Percentiles rank a stretch among this genome's conserved stretches.
These are phyloP conservation scores for Ploceus nigricollis DNA, from an alignment of 2,113 vertebrate species.

Conservation along the genomic window DNA sequence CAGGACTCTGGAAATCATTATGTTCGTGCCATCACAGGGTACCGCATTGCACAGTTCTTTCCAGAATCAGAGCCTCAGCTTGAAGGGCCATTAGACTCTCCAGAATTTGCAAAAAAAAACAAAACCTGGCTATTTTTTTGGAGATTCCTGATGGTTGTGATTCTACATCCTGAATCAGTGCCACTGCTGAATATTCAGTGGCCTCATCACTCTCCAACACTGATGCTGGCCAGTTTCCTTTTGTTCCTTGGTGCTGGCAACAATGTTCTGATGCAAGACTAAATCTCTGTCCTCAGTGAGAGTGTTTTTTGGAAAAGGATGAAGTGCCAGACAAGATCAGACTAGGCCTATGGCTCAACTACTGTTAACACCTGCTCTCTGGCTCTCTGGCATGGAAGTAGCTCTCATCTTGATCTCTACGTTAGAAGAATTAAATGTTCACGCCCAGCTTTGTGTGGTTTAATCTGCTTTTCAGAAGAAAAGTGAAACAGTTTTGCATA, in stretches of 20 bases:
- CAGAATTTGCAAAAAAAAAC: background rate
- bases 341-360: background rate
- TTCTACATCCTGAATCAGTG: background rate
- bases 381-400: background rate
- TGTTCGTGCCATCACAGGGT: background rate
- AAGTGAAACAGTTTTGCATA: background rate
- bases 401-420: background rate
- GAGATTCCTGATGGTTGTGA: background rate
- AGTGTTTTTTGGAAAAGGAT: background rate
- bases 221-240: background rate
- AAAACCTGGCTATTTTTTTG: background rate
- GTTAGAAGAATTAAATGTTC: background rate
- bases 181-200: background rate
- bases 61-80: background rate
- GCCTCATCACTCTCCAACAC: background rate
- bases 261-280: background rate
- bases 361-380: background rate
- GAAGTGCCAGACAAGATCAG: background rate
- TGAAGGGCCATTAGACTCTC: background rate
- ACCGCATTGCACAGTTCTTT: background rate
- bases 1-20: conserved; percentile 36
- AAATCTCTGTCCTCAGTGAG: background rate
- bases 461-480: background rate
- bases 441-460: background rate
- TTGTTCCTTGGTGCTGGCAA: background rate